Percentiles rank a stretch among this genome's conserved stretches.
phyloP scores from a whole-genome alignment of 53 echinoderm and acorn worm genomes.

The Crossaster papposus region DNA sequence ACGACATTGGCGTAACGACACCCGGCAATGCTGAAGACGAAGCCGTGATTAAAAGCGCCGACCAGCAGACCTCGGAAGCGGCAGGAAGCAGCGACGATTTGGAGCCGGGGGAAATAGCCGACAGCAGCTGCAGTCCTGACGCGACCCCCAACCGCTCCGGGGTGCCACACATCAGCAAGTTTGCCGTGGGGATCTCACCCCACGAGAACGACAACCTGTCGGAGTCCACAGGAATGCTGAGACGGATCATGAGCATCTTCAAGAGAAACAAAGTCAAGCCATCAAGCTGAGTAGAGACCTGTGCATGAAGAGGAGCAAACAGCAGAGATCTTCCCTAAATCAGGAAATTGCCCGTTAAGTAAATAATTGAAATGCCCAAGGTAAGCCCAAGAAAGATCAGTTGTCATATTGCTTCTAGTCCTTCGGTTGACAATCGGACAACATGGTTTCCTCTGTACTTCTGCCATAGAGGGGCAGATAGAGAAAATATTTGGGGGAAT shows the following conservation, averaged over 20 bases:
- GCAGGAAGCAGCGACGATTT: constrained; percentile 1
- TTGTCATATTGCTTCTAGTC: no score
- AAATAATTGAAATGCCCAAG: no score
- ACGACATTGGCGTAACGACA: neutral
- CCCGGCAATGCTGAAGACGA: neutral
- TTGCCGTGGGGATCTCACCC: constrained; percentile 91
- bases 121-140: constrained; percentile 1
- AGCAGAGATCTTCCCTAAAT: neutral
- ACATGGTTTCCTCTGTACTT: no score
- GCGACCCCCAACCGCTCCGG: constrained; percentile 83
- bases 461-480: no score
- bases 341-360: neutral
- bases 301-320: neutral
- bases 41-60: neutral
- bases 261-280: constrained; percentile 60
- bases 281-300: neutral
- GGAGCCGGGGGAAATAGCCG: neutral
- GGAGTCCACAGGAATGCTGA: constrained; percentile 71
- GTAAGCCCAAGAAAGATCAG: no score
- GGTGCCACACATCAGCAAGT: constrained; percentile 84
- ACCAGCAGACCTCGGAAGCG: neutral
- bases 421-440: no score
- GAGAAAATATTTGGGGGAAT: no score
- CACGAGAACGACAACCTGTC: constrained; percentile 82
- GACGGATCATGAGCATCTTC: constrained; percentile 68